Evolutionary conservation across 2,888 invertebrate species (phyloP), one percentile per base, ranked within the genome.

Genomic region (Drosophila fulvimacula): DNA sequence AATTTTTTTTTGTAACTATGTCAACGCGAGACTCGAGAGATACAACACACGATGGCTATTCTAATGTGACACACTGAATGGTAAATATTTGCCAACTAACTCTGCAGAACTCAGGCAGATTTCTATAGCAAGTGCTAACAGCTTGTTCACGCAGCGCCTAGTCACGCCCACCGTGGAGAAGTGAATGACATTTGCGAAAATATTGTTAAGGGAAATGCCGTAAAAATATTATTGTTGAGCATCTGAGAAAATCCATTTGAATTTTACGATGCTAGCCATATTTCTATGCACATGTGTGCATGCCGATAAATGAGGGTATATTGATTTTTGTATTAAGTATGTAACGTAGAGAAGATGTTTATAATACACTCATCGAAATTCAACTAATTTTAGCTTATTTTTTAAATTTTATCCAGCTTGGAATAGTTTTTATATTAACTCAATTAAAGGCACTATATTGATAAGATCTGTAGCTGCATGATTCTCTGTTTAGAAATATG

Each of bases 171-270:
- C 38, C 27, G 34, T 38, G 24, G 3, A 46, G 48, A 82, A 52
- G 83, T 80, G 84, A 88, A 83, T 74, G 81, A 83, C 73, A 73
- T 83, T 81, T 87, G 70, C 63, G 61, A 34, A 84, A 71, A 64
- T 77, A 77, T 73, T 76, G 63, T 41, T 49, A 27, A 58, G 46
- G 27, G 49, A 71, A 71, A 41, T 49, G 57, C 19, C 30, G 42
- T 57, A 39, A 46, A 41, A 55, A 59, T 34, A 55, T 60, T 9
- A 65, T 76, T 72, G 60, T 58, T 77, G 53, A 42, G 42, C 60
- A 44, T 62, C 57, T 78, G 64, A 36, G 75, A 79, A 76, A 74
- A 74, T 69, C 58, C 56, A 65, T 59, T 70, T 70, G 48, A 65
- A 74, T 61, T 73, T 75, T 38, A 67, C 59, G 51, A 60, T 60